Percentiles rank a stretch among this genome's conserved stretches.
Conservation (phyloP, 2,113 vertebrate genomes). For the Mandrillus leucophaeus region DNA sequence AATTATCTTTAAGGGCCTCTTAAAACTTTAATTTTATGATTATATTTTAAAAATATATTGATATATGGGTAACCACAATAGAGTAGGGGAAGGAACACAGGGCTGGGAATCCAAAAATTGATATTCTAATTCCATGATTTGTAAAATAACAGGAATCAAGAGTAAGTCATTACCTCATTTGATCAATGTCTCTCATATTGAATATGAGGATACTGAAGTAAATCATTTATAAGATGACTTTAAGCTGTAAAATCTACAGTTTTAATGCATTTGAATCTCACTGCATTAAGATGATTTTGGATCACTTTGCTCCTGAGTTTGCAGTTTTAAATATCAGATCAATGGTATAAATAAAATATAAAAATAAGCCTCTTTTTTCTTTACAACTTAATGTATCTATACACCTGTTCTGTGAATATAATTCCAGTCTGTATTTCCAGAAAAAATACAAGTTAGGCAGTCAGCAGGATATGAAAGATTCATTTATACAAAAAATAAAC, state of each 20-base stretch:
- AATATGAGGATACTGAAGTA: neutral
- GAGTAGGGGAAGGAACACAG: neutral
- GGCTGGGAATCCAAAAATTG: neutral
- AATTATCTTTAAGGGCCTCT: neutral
- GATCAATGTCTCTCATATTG: neutral
- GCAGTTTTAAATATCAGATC: neutral
- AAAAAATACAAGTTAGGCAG: neutral
- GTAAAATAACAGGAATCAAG: slow-evolving; percentile 4
- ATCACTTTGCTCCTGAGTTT: neutral
- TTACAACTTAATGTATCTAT: neutral
- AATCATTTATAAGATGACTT: neutral
- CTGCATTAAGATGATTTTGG: neutral
- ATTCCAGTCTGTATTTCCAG: neutral
- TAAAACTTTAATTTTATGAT: slow-evolving; percentile 1
- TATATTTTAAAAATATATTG: neutral
- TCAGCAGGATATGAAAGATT: neutral
- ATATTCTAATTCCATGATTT: neutral
- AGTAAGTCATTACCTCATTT: neutral
- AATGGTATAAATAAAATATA: slow-evolving; percentile 35
- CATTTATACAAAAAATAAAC: neutral
- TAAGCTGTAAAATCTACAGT: neutral
- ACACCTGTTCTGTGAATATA: neutral
- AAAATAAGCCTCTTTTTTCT: neutral
- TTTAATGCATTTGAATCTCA: neutral
- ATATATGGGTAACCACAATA: neutral